Percentiles rank a stretch among this genome's conserved stretches.
Conservation (phyloP, 1,140 invertebrate species). For the Bombus waltoni region DNA sequence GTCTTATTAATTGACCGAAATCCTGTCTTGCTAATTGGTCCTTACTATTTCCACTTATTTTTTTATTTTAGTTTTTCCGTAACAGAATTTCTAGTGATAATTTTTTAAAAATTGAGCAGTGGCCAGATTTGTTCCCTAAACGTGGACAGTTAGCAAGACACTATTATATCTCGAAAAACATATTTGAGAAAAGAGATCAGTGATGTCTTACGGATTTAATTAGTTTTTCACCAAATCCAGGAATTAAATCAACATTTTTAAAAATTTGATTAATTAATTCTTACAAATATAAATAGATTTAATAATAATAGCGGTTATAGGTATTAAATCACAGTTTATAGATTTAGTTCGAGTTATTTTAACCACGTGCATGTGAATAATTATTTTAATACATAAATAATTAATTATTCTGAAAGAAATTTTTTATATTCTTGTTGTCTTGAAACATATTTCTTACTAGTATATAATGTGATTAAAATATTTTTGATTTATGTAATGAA, state of each 20-base stretch:
- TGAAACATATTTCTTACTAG: background rate
- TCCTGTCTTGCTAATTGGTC: background rate
- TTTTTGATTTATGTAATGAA: background rate
- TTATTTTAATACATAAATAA: background rate
- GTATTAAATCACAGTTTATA: background rate
- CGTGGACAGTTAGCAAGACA: background rate
- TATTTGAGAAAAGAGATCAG: background rate
- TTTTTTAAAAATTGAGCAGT: too few relatives aligned
- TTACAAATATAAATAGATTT: background rate
- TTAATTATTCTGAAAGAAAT: background rate
- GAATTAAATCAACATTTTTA: background rate
- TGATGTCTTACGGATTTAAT: background rate
- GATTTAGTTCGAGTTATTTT: background rate
- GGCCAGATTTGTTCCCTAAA: too few relatives aligned
- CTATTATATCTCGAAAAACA: background rate
- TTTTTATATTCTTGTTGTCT: background rate
- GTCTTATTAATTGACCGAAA: background rate
- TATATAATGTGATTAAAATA: background rate
- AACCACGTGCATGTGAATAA: background rate
- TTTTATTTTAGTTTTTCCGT: too few relatives aligned
- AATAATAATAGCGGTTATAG: background rate
- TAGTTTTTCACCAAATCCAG: background rate
- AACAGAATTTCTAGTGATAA: too few relatives aligned
- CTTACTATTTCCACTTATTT: too few relatives aligned
- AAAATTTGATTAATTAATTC: background rate